A percentile compares a stretch with the other conserved stretches of the same genome.
Evolutionary conservation across 2,888 invertebrate species (phyloP).

Genomic region (Sepioteuthis lessoniana): DNA sequence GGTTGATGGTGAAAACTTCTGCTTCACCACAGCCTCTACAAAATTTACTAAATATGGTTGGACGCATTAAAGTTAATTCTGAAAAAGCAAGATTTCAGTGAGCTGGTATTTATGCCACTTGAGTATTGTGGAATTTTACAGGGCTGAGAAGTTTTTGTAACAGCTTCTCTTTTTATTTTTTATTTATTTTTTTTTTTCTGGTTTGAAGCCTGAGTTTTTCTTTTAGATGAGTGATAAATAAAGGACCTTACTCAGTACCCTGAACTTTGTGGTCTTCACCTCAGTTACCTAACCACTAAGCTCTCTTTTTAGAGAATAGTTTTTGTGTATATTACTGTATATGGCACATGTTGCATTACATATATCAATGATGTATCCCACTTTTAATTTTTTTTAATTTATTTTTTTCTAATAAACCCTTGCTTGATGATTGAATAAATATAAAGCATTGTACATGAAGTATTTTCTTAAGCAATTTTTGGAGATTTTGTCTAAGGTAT

Average conservation of each 20-base stretch:
- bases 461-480: too few relatives aligned
- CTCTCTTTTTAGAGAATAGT: neutral
- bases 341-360: too few relatives aligned
- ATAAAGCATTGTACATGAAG: too few relatives aligned
- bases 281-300: neutral
- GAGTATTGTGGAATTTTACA: neutral
- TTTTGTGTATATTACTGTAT: neutral
- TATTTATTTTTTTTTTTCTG: neutral
- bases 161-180: neutral
- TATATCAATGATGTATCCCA: too few relatives aligned
- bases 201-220: neutral
- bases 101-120: neutral
- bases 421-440: too few relatives aligned
- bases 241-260: neutral
- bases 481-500: too few relatives aligned
- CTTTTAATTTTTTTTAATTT: too few relatives aligned
- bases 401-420: too few relatives aligned
- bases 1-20: conserved; percentile 21
- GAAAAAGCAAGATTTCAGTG: neutral
- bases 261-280: neutral
- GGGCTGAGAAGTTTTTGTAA: neutral
- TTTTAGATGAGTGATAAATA: neutral
- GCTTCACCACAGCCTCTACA: neutral
- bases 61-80: neutral
- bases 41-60: neutral